Percentiles rank a stretch among this genome's conserved stretches.
phyloP scores from a whole-genome alignment of 2,113 vertebrate genomes.

The Numenius arquata region DNA sequence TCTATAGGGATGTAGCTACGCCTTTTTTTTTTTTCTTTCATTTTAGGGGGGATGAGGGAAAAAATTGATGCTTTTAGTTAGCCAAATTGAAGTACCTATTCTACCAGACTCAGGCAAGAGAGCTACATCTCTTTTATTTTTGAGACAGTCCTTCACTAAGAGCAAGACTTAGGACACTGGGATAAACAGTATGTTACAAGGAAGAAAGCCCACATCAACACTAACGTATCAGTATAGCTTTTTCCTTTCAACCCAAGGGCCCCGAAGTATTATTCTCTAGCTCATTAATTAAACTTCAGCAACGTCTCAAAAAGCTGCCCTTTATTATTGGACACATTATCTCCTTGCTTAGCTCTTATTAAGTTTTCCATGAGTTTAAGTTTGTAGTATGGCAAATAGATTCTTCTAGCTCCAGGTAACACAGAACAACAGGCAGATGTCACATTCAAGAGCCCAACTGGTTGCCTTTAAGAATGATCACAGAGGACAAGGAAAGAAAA shows the following conservation, averaged over 20 bases:
- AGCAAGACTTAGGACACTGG: neutral
- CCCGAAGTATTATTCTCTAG: neutral
- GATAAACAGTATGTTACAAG: neutral
- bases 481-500: neutral
- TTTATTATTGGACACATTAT: neutral
- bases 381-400: neutral
- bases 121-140: neutral
- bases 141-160: neutral
- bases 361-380: neutral
- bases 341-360: neutral
- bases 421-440: neutral
- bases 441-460: fast-evolving
- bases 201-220: neutral
- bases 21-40: neutral
- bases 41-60: neutral
- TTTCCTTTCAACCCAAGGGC: neutral
- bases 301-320: neutral
- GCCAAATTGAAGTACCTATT: neutral
- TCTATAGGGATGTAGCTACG: neutral
- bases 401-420: neutral
- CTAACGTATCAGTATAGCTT: neutral
- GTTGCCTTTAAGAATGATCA: neutral
- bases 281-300: neutral
- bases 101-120: neutral
- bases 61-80: neutral